phyloP scores from a whole-genome alignment of 2,888 invertebrate genomes.

The Rhagonycha fulva region DNA sequence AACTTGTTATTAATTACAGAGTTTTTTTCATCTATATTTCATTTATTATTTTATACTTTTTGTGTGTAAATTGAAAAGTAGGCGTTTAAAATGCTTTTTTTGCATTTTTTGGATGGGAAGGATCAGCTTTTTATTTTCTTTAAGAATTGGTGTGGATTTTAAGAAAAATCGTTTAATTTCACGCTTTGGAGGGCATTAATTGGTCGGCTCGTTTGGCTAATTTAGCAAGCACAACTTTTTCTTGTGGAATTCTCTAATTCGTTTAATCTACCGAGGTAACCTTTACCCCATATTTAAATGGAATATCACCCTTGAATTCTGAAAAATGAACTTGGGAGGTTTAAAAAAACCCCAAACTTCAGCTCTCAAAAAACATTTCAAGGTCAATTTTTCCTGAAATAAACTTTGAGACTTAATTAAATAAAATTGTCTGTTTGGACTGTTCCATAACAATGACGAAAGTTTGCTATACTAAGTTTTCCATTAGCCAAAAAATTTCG shows the following conservation, averaged over 20 bases:
- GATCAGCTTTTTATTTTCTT: not conserved
- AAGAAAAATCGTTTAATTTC: not conserved
- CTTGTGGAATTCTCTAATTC: not conserved
- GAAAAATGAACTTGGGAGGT: too few relatives aligned
- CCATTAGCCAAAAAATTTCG: not conserved
- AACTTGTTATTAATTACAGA: not conserved
- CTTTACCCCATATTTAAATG: too few relatives aligned
- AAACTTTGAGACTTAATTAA: not conserved
- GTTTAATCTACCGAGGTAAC: not conserved
- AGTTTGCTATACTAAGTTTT: not conserved
- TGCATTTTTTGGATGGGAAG: not conserved
- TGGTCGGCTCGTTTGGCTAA: not conserved
- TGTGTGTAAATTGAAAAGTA: not conserved
- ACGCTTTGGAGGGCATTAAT: not conserved
- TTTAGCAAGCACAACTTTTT: not conserved
- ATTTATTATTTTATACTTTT: not conserved
- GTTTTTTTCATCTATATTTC: not conserved
- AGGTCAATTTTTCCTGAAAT: not conserved
- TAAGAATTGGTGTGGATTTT: not conserved
- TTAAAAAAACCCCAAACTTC: too few relatives aligned
- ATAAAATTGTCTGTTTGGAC: not conserved
- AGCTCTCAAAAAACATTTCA: too few relatives aligned
- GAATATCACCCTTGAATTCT: too few relatives aligned
- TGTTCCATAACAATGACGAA: not conserved
- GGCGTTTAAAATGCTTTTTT: not conserved